A percentile compares a stretch with the other conserved stretches of the same genome.
These are phyloP conservation scores for Amblyraja radiata DNA, from an alignment of 2,797 vertebrate genomes.

Conservation along the genomic window DNA sequence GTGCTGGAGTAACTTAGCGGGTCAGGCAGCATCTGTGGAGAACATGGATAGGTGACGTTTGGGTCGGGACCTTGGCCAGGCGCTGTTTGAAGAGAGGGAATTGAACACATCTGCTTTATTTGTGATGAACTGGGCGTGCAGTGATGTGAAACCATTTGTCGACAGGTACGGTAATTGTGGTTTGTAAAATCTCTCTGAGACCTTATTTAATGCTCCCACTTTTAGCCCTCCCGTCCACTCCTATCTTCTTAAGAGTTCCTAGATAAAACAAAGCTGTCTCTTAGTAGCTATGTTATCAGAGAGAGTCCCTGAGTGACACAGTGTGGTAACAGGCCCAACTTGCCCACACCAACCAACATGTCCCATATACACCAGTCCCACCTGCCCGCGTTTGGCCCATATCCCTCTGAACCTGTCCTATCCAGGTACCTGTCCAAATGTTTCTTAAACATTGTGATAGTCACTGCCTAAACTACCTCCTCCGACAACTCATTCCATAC, in stretches of 20 bases:
- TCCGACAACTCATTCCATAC: too few relatives aligned
- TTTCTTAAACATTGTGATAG: too few relatives aligned
- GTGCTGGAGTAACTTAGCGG: too few relatives aligned
- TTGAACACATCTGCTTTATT: neutral
- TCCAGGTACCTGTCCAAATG: too few relatives aligned
- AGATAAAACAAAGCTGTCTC: neutral
- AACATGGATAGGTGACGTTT: neutral
- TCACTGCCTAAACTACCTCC: too few relatives aligned
- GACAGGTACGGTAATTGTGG: neutral
- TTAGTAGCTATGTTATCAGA: neutral
- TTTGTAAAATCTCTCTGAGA: neutral
- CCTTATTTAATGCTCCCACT: neutral
- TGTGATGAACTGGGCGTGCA: neutral
- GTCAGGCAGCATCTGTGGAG: neutral
- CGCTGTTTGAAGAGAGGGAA: neutral
- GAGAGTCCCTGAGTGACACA: too few relatives aligned
- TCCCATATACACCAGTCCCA: too few relatives aligned
- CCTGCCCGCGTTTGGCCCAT: too few relatives aligned
- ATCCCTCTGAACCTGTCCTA: too few relatives aligned
- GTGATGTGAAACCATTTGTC: neutral
- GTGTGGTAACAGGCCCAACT: too few relatives aligned
- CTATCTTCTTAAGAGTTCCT: neutral
- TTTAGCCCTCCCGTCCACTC: neutral
- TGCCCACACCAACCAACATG: too few relatives aligned
- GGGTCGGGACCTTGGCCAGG: too few relatives aligned